phyloP scores from a whole-genome alignment of 2,113 vertebrate species.

The Chaetodon auriga region DNA sequence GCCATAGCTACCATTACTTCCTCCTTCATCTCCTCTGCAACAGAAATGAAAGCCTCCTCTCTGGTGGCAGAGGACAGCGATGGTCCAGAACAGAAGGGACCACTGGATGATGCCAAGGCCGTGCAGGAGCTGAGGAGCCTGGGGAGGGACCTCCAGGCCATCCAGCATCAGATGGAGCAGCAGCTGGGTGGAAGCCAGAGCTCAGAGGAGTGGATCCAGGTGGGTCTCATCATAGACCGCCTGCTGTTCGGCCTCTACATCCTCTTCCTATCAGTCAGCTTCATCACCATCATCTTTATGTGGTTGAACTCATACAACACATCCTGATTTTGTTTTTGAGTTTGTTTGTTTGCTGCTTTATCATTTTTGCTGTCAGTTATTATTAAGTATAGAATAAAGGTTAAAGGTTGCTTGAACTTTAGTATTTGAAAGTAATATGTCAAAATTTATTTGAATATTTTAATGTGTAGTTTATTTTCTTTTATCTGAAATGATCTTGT shows the following conservation, averaged over 20 bases:
- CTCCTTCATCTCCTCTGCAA: not conserved
- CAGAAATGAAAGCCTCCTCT: not conserved
- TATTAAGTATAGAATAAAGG: not conserved
- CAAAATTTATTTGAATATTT: not conserved
- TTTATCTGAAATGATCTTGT: not conserved
- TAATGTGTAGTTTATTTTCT: not conserved
- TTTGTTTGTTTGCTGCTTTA: not conserved
- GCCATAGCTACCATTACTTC: not conserved
- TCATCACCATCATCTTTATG: slow-evolving; percentile 78
- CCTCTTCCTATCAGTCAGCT: slow-evolving; percentile 80
- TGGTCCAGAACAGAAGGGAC: slow-evolving; percentile 1
- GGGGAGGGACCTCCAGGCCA: slow-evolving; percentile 60
- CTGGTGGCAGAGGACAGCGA: not conserved
- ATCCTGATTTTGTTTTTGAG: not conserved
- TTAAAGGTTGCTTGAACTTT: not conserved
- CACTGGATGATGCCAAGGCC: slow-evolving; percentile 35
- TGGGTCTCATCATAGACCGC: slow-evolving; percentile 82
- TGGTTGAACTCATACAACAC: slow-evolving; percentile 64
- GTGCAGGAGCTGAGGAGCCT: slow-evolving; percentile 73
- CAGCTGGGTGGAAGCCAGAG: slow-evolving; percentile 38
- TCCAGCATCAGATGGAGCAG: slow-evolving; percentile 72
- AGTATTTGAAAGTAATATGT: not conserved
- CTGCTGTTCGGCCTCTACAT: slow-evolving; percentile 81
- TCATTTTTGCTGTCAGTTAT: not conserved
- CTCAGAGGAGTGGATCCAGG: slow-evolving; percentile 80